These are phyloP conservation scores for Sphenodon punctatus DNA, from an alignment of 2,797 vertebrate genomes.

Conservation along the genomic window DNA sequence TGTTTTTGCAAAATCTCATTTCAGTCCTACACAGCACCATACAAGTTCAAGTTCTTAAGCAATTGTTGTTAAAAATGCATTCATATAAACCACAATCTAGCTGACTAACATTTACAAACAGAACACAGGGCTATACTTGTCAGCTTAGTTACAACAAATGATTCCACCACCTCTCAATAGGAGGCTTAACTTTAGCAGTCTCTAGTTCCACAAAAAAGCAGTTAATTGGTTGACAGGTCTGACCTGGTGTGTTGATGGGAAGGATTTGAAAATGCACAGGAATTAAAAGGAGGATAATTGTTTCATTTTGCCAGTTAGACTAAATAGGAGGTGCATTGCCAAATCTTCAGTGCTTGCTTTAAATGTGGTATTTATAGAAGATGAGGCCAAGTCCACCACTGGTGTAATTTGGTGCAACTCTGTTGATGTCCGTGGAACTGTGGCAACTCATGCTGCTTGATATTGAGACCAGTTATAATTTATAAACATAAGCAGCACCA, in stretches of 20 bases:
- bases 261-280: neutral
- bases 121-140: neutral
- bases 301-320: neutral
- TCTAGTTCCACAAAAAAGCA: neutral
- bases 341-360: neutral
- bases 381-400: neutral
- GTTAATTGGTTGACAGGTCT: neutral
- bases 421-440: neutral
- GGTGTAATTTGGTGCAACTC: neutral
- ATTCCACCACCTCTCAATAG: neutral
- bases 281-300: neutral
- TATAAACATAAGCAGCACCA: too few relatives aligned
- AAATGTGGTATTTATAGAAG: neutral
- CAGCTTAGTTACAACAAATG: neutral
- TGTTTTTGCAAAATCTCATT: too few relatives aligned
- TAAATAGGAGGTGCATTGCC: neutral
- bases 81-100: neutral
- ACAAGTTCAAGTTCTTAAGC: neutral
- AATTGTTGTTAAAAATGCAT: neutral
- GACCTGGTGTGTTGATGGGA: neutral
- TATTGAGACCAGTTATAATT: neutral
- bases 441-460: neutral
- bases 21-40: too few relatives aligned
- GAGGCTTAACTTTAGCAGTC: rapidly evolving
- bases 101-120: neutral